Evolutionary conservation across 2,797 vertebrate genomes (phyloP).

Genomic region (Propithecus perrieri): DNA sequence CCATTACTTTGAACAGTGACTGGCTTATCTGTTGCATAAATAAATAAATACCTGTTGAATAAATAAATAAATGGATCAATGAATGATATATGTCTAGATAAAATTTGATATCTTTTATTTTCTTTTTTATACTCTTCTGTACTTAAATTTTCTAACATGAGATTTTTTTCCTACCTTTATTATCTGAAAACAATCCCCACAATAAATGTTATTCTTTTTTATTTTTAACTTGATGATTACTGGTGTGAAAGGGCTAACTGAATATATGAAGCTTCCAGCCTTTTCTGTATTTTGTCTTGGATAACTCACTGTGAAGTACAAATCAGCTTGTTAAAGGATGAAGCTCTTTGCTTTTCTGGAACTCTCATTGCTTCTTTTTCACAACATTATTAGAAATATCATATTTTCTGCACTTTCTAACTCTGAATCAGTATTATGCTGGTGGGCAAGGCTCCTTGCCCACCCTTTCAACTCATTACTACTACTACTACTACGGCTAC

Average conservation of each 20-base stretch:
- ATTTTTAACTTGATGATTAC: background rate
- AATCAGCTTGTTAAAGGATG: background rate
- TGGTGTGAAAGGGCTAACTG: background rate
- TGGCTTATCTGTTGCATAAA: background rate
- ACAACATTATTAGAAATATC: background rate
- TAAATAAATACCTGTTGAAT: background rate
- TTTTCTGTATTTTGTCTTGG: background rate
- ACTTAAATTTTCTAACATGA: constrained; percentile 24
- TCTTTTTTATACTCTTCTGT: background rate
- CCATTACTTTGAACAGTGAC: background rate
- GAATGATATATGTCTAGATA: background rate
- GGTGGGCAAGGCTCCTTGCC: background rate
- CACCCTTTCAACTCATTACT: background rate
- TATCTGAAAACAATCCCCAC: background rate
- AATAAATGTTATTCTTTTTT: background rate
- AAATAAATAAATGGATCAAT: background rate
- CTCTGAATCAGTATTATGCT: background rate
- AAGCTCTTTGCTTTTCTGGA: constrained; percentile 5
- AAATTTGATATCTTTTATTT: constrained; percentile 19
- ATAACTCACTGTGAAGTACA: background rate
- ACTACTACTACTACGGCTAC: no score
- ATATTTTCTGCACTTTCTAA: constrained; percentile 4
- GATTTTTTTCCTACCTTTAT: background rate
- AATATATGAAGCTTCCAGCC: background rate
- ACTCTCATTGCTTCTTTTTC: background rate